phyloP scores from a whole-genome alignment of 2,113 vertebrate species.

The Galemys pyrenaicus region DNA sequence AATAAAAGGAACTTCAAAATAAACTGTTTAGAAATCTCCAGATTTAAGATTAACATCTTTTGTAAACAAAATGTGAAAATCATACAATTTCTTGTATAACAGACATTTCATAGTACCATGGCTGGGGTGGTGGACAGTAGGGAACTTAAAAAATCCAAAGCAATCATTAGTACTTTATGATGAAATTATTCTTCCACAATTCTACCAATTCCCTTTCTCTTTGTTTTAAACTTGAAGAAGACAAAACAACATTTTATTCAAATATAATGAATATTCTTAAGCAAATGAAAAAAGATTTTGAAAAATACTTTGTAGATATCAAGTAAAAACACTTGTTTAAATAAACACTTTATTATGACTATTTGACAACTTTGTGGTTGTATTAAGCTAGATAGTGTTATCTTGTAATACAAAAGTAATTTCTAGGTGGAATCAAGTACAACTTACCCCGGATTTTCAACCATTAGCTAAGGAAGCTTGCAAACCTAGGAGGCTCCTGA shows the following conservation, averaged over 20 bases:
- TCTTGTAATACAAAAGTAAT: not conserved
- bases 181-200: not conserved
- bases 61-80: not conserved
- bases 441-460: slow-evolving; percentile 50
- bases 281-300: not conserved
- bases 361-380: not conserved
- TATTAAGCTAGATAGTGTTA: not conserved
- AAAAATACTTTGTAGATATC: not conserved
- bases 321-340: not conserved
- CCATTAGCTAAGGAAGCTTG: not conserved
- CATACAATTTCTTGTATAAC: not conserved
- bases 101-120: not conserved
- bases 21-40: not conserved
- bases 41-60: not conserved
- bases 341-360: not conserved
- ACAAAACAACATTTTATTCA: not conserved
- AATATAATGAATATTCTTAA: not conserved
- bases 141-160: not conserved
- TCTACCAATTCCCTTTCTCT: not conserved
- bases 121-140: not conserved
- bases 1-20: not conserved
- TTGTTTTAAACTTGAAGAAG: not conserved
- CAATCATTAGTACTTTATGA: not conserved
- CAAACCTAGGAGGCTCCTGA: not conserved
- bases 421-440: not conserved